These are phyloP conservation scores for Atta cephalotes DNA, from an alignment of 1,140 invertebrate genomes.

Conservation along the genomic window DNA sequence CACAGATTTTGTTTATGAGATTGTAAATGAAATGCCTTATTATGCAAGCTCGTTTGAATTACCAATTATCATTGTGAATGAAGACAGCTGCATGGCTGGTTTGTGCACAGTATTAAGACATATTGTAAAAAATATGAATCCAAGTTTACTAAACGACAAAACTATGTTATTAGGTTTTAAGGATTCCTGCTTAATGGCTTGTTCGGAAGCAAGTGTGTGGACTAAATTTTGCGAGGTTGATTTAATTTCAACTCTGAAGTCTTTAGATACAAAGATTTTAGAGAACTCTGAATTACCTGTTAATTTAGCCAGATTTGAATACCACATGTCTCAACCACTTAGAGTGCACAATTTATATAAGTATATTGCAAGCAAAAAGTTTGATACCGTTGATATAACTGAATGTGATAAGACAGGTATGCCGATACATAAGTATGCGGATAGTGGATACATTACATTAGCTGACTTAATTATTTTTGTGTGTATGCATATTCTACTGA, in stretches of 20 bases:
- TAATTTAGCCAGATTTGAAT: slow-evolving; percentile 92
- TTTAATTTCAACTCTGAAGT: slow-evolving; percentile 88
- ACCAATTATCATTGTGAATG: slow-evolving; percentile 87
- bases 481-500: slow-evolving; percentile 89
- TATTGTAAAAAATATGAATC: slow-evolving; percentile 86
- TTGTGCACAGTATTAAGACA: slow-evolving; percentile 90
- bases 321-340: slow-evolving; percentile 94
- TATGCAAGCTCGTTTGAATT: slow-evolving; percentile 86
- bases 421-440: slow-evolving; percentile 91
- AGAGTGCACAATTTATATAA: slow-evolving; percentile 96
- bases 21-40: slow-evolving; percentile 78
- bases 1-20: slow-evolving; percentile 73
- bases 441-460: slow-evolving; percentile 93
- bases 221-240: slow-evolving; percentile 97
- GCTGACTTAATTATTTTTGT: slow-evolving; percentile 94
- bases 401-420: slow-evolving; percentile 50
- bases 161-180: slow-evolving; percentile 91
- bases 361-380: slow-evolving; percentile 87
- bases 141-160: slow-evolving; percentile 79
- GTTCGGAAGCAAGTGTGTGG: slow-evolving; percentile 95
- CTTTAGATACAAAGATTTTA: slow-evolving; percentile 55
- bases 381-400: slow-evolving; percentile 71
- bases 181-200: slow-evolving; percentile 91
- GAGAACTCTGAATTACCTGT: slow-evolving; percentile 85
- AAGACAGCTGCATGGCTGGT: slow-evolving; percentile 89